A percentile compares a stretch with the other conserved stretches of the same genome.
Evolutionary conservation across 2,888 invertebrate species (phyloP).

Genomic region (Cynaeus angustus): DNA sequence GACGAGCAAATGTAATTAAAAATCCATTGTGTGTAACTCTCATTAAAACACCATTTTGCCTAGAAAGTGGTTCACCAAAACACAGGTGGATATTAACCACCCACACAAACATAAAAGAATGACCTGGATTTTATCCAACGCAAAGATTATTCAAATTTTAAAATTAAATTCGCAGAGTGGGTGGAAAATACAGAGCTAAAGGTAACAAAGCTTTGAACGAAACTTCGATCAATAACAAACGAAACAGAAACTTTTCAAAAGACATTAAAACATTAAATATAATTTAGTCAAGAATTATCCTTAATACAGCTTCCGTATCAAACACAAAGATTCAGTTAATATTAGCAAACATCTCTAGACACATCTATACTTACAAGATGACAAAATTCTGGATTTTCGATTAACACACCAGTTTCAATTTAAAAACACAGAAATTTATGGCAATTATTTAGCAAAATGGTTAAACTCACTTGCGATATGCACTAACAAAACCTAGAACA

Average conservation of each 20-base stretch:
- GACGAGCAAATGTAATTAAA: slow-evolving; percentile 37
- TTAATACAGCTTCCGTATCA: too few relatives aligned
- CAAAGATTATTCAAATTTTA: slow-evolving; percentile 33
- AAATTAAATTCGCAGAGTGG: slow-evolving; percentile 33
- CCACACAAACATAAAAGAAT: slow-evolving; percentile 13
- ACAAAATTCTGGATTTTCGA: too few relatives aligned
- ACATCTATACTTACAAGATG: too few relatives aligned
- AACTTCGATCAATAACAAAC: not conserved
- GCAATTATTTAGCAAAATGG: too few relatives aligned
- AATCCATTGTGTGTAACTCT: slow-evolving; percentile 30
- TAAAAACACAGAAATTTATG: too few relatives aligned
- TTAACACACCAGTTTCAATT: too few relatives aligned
- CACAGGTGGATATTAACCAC: slow-evolving; percentile 20
- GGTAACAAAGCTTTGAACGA: slow-evolving; percentile 7
- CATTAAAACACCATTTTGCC: slow-evolving; percentile 36
- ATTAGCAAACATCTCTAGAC: too few relatives aligned
- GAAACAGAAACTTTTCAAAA: not conserved
- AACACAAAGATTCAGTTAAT: too few relatives aligned
- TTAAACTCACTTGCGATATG: too few relatives aligned
- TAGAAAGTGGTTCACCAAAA: slow-evolving; percentile 24
- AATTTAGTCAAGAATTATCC: too few relatives aligned
- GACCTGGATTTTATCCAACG: slow-evolving; percentile 32
- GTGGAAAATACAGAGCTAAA: slow-evolving; percentile 15
- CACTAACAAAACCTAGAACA: too few relatives aligned
- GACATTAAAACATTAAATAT: too few relatives aligned